Evolutionary conservation across 1,140 invertebrate species (phyloP), one percentile per base, ranked within the genome.

Genomic region (Drosophila pandora): DNA sequence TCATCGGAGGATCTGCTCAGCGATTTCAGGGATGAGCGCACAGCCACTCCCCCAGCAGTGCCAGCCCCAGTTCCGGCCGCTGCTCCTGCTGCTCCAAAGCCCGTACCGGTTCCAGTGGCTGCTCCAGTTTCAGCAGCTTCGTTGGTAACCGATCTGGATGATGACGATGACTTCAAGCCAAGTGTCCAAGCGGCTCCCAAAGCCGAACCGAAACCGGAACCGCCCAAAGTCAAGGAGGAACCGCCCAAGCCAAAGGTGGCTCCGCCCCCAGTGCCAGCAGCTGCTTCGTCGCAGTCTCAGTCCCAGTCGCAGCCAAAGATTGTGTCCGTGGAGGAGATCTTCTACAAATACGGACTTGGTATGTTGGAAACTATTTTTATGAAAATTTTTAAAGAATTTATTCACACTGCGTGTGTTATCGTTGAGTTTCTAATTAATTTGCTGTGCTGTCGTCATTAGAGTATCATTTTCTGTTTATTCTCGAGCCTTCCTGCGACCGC

Each of bases 251-350:
- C 67, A 6, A 79, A 78, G 41, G 67, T 62, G 6, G 67, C 55
- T 22, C 43, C 17, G 50, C 39, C 50, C 2, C 53, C 56, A 6
- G 57, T 50, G 32, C 6, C 76, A 34, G 48, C 52, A 17, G 64
- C 52, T n/a, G 50, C 64, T 2, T 48, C 62, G 30, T 67, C 3
- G 25, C 25, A 28, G 6, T 6, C 3, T 3, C 25, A 28, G 32
- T 34, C 34, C 10, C 34, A 62, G 10, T 59, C 63, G n/a, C 85
- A 89, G 39, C 83, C 83, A 61, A 88, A 87, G 67, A 91, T 91
- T 67, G 87, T 91, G n/a, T 90, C 90, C 22, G 90, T 90, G 9
- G 90, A 91, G 72, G 90, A 91, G 39, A 90, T 91, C 43, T 91
- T 91, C 64, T 90, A 84, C 73, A 88, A 90, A 71, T 89, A 90